Percentiles rank a stretch among this genome's conserved stretches.
Evolutionary conservation across 1,140 invertebrate species (phyloP).

Genomic region (Cepaea nemoralis): DNA sequence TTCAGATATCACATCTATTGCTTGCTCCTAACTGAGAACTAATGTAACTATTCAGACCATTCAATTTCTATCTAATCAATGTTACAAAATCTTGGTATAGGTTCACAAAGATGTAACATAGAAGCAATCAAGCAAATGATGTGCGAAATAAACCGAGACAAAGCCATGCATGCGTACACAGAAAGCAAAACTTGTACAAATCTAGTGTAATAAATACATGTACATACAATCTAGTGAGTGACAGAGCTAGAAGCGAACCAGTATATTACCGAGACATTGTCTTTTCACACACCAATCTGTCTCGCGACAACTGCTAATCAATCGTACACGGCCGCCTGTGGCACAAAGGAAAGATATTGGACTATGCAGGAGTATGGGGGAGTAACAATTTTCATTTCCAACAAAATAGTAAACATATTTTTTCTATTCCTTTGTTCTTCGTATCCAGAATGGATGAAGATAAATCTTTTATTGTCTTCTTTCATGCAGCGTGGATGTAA

Average conservation of each 20-base stretch:
- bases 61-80: no score
- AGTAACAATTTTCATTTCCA: no score
- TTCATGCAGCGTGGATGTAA: no score
- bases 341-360: neutral
- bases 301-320: neutral
- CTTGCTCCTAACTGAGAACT: no score
- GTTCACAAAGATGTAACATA: no score
- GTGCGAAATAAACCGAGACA: neutral
- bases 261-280: neutral
- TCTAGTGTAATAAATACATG: neutral
- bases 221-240: neutral
- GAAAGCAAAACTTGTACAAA: neutral
- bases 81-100: no score
- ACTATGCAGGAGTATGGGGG: neutral
- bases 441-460: no score
- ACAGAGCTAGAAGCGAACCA: neutral
- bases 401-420: no score
- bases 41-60: no score
- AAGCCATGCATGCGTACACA: constrained; percentile 8
- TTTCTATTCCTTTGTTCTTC: no score
- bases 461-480: no score
- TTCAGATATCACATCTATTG: no score
- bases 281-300: neutral
- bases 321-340: constrained; percentile 12
- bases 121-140: neutral